Conservation (phyloP, 1,140 invertebrate genomes). For the Paraescarpia echinospica region DNA sequence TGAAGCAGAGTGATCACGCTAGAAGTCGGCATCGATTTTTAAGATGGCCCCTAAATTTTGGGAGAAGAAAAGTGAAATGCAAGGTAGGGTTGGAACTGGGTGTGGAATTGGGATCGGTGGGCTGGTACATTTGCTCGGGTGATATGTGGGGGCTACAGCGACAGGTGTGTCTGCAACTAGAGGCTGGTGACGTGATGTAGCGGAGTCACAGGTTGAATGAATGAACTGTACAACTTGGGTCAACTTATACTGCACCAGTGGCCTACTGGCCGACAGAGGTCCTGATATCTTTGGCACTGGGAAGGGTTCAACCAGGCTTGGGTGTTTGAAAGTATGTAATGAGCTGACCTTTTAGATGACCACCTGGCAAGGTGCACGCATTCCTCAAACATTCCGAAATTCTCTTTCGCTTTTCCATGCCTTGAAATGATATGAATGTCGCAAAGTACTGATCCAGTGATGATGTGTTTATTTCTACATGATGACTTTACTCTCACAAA, state of each 20-base stretch:
- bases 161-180: not conserved
- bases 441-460: too few species aligned
- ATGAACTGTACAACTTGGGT: not conserved
- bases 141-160: too few species aligned
- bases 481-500: too few species aligned
- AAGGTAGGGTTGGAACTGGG: not conserved
- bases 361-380: not conserved
- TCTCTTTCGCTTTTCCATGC: not conserved
- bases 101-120: not conserved
- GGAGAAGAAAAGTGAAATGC: not conserved
- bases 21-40: not conserved
- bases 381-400: not conserved
- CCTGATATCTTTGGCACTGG: not conserved
- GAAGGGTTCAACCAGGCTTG: not conserved
- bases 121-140: not conserved
- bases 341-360: not conserved
- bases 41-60: not conserved
- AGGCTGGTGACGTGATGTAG: not conserved
- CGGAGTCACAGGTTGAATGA: not conserved
- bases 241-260: not conserved
- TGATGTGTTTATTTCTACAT: too few species aligned
- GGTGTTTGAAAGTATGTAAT: not conserved
- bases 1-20: not conserved
- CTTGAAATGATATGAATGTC: not conserved
- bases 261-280: not conserved